Evolutionary conservation across 2,888 invertebrate genomes (phyloP).

Genomic region (Eilema sororculum): DNA sequence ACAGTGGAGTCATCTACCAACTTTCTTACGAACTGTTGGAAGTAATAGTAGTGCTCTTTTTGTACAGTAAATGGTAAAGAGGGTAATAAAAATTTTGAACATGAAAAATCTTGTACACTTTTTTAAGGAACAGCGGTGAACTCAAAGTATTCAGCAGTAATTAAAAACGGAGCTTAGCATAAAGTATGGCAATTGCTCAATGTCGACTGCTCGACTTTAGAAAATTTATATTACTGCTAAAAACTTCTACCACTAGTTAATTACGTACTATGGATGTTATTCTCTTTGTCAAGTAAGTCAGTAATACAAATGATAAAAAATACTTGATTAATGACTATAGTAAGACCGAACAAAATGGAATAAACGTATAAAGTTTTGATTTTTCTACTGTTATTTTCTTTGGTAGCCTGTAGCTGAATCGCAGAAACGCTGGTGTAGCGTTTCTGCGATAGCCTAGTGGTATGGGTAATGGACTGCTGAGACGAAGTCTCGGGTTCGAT

Average conservation of each 20-base stretch:
- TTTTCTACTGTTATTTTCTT: no score
- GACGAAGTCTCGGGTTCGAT: no score
- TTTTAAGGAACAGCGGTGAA: constrained; percentile 60
- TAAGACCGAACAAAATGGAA: not conserved
- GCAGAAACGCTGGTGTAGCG: no score
- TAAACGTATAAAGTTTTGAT: not conserved
- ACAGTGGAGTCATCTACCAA: no score
- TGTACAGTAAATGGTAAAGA: constrained; percentile 26
- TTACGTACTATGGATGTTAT: constrained; percentile 49
- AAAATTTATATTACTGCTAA: constrained; percentile 61
- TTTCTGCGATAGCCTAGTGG: no score
- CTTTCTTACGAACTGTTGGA: no score
- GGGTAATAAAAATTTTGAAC: constrained; percentile 40
- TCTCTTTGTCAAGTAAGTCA: constrained; percentile 33
- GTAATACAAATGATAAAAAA: not conserved
- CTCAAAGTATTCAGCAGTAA: constrained; percentile 76
- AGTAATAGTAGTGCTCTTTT: not conserved
- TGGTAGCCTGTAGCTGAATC: no score
- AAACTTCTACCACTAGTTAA: constrained; percentile 55
- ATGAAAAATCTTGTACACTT: constrained; percentile 61
- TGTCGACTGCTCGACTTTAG: constrained; percentile 69
- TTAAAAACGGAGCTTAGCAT: constrained; percentile 78
- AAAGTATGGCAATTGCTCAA: constrained; percentile 81
- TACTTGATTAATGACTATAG: constrained; percentile 1
- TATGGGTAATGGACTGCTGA: no score